A percentile compares a stretch with the other conserved stretches of the same genome.
These are phyloP conservation scores for Phainopepla nitens DNA, from an alignment of 2,113 vertebrate species.

Conservation along the genomic window DNA sequence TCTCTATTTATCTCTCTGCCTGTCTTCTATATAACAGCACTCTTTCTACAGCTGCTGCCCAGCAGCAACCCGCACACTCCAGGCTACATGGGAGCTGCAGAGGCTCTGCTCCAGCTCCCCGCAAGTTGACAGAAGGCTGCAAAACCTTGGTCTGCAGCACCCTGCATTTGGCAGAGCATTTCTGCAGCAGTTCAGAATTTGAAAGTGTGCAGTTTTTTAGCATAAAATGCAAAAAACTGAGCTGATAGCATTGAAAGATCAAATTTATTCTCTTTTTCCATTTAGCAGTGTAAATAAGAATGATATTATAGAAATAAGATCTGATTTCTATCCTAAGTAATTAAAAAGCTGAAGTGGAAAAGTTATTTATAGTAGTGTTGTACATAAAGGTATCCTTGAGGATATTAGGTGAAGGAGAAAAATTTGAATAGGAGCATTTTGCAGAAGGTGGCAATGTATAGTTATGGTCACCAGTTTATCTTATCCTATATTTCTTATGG, in stretches of 20 bases:
- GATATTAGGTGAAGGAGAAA: not conserved
- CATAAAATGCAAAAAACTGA: not conserved
- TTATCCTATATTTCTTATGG: not conserved
- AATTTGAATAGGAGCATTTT: not conserved
- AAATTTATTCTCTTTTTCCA: not conserved
- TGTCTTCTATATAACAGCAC: rapidly evolving
- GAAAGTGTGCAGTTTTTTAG: not conserved
- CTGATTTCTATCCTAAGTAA: not conserved
- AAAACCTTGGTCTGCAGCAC: not conserved
- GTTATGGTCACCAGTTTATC: not conserved
- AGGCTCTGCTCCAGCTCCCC: not conserved
- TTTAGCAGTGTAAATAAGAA: not conserved
- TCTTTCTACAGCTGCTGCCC: not conserved
- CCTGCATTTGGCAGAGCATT: not conserved
- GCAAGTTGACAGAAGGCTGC: not conserved
- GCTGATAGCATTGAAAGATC: not conserved
- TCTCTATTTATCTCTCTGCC: not conserved
- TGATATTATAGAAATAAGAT: not conserved
- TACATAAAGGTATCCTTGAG: not conserved
- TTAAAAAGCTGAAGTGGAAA: not conserved
- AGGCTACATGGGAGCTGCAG: not conserved
- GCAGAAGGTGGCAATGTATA: not conserved
- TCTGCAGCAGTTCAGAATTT: not conserved
- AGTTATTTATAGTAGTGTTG: not conserved
- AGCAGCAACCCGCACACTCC: not conserved